A percentile compares a stretch with the other conserved stretches of the same genome.
phyloP scores from a whole-genome alignment of 2,888 invertebrate genomes.

The Entomobrya proxima region DNA sequence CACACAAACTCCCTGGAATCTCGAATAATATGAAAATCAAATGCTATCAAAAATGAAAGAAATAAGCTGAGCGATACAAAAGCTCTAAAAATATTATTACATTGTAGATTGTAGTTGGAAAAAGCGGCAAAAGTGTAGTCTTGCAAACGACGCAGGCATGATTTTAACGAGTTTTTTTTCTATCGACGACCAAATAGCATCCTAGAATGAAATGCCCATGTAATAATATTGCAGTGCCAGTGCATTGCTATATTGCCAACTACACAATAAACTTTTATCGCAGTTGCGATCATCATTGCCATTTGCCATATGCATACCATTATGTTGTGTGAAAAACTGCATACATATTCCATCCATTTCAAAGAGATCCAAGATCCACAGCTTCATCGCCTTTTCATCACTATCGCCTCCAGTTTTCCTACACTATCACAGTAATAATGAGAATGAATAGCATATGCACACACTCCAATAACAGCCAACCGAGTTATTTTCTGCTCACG shows the following conservation, averaged over 20 bases:
- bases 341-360: not conserved
- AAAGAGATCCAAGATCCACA: not conserved
- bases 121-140: not conserved
- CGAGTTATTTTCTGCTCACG: too few relatives aligned
- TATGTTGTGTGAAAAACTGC: not conserved
- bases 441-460: not conserved
- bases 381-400: not conserved
- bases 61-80: not conserved
- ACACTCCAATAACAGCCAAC: too few relatives aligned
- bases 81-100: not conserved
- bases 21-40: not conserved
- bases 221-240: not conserved
- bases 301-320: not conserved
- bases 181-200: not conserved
- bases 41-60: not conserved
- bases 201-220: not conserved
- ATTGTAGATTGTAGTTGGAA: not conserved
- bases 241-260: too few relatives aligned
- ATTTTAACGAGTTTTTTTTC: constrained; percentile 56
- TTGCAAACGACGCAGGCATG: constrained; percentile 1
- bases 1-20: not conserved
- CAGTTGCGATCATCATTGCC: not conserved
- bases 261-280: constrained; percentile 18
- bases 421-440: not conserved
- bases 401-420: too few relatives aligned